Evolutionary conservation across 2,113 vertebrate genomes (phyloP).

Genomic region (Pelobates fuscus): DNA sequence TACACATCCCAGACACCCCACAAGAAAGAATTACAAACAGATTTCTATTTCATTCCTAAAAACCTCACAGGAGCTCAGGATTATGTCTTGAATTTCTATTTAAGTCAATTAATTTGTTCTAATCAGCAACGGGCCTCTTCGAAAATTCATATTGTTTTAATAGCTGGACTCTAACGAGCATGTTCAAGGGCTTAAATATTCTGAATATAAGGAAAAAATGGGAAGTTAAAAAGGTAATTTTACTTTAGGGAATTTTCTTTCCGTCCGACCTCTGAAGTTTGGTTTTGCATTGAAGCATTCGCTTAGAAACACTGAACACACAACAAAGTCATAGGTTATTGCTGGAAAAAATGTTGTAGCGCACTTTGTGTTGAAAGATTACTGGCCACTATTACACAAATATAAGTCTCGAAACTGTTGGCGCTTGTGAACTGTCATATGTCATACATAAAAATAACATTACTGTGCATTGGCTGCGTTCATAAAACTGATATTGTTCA

Average conservation of each 20-base stretch:
- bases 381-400: slow-evolving; percentile 30
- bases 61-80: slow-evolving; percentile 28
- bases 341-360: slow-evolving; percentile 30
- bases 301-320: slow-evolving; percentile 9
- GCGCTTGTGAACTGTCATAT: slow-evolving; percentile 38
- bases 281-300: slow-evolving; percentile 12
- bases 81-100: slow-evolving; percentile 40
- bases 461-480: background rate
- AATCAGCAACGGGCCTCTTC: slow-evolving; percentile 23
- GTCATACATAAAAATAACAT: slow-evolving; percentile 38
- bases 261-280: slow-evolving; percentile 25
- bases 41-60: slow-evolving; percentile 30
- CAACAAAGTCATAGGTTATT: slow-evolving; percentile 43
- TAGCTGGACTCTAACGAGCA: slow-evolving; percentile 38
- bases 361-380: slow-evolving; percentile 32
- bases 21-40: slow-evolving; percentile 34
- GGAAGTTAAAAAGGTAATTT: slow-evolving; percentile 28
- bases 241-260: slow-evolving; percentile 35
- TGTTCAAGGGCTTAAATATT: slow-evolving; percentile 13
- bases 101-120: slow-evolving; percentile 39
- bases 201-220: slow-evolving; percentile 10
- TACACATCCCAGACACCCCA: slow-evolving; percentile 41
- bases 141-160: slow-evolving; percentile 28
- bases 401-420: slow-evolving; percentile 39
- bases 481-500: slow-evolving; percentile 17